A percentile compares a stretch with the other conserved stretches of the same genome.
These are phyloP conservation scores for Sprattus sprattus DNA, from an alignment of 2,113 vertebrate species.

Conservation along the genomic window DNA sequence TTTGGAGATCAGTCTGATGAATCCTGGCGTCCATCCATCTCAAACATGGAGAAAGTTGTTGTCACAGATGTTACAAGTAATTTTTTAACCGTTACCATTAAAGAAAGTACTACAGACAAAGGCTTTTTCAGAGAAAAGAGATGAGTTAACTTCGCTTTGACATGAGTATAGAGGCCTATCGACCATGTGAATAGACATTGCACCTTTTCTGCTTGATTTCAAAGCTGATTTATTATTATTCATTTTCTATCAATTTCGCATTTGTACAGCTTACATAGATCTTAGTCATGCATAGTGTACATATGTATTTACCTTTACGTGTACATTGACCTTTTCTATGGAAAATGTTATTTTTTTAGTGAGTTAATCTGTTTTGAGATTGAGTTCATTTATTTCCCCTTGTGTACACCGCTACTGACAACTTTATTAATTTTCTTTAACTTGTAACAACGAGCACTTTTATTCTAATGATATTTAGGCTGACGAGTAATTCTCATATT, in stretches of 20 bases:
- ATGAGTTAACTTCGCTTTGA: constrained; percentile 67
- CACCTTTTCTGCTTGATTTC: constrained; percentile 13
- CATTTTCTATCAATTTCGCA: constrained; percentile 60
- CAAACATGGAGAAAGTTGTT: constrained; percentile 89
- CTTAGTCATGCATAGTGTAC: constrained; percentile 42
- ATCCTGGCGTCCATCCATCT: constrained; percentile 83
- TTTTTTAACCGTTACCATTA: constrained; percentile 94
- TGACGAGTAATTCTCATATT: constrained; percentile 20
- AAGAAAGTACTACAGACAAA: constrained; percentile 95
- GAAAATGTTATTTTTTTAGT: constrained; percentile 54
- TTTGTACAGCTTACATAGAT: constrained; percentile 29
- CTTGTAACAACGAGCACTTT: constrained; percentile 15
- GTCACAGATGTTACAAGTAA: constrained; percentile 97
- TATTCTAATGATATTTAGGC: constrained; percentile 7
- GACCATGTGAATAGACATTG: constrained; percentile 4
- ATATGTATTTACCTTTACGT: constrained; percentile 38
- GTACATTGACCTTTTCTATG: constrained; percentile 51
- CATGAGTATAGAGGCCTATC: not conserved
- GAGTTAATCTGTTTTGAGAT: constrained; percentile 6
- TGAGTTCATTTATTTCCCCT: not conserved
- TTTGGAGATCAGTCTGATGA: constrained; percentile 69
- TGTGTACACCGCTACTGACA: constrained; percentile 18
- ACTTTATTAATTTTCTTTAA: constrained; percentile 1
- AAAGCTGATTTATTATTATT: constrained; percentile 35
- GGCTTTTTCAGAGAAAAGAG: constrained; percentile 93